Percentiles rank a stretch among this genome's conserved stretches.
Conservation (phyloP, 1,140 invertebrate genomes). For the Eubasilissa regina region DNA sequence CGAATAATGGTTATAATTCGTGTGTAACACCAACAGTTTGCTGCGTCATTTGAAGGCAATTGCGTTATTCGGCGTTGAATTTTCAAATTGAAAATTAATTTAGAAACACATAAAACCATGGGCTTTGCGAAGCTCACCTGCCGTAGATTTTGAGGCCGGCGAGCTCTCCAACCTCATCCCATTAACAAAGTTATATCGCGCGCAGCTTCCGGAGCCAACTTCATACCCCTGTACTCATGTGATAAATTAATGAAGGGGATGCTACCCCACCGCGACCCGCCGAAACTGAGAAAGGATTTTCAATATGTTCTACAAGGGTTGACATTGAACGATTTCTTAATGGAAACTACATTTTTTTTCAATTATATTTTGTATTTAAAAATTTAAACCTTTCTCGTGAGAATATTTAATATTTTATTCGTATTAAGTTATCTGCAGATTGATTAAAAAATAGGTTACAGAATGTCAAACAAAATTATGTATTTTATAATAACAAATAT, state of each 20-base stretch:
- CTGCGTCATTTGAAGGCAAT: conserved; percentile 13
- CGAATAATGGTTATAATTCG: too few species aligned
- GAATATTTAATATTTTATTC: too few species aligned
- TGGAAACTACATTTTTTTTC: background rate
- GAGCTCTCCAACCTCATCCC: conserved; percentile 29
- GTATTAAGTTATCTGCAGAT: too few species aligned
- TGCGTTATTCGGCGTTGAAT: background rate
- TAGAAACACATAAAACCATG: conserved; percentile 14
- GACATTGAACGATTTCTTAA: background rate
- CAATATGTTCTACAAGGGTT: conserved; percentile 12
- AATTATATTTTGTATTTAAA: too few species aligned
- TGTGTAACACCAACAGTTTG: too few species aligned
- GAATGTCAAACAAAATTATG: background rate
- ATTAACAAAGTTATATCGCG: conserved; percentile 55
- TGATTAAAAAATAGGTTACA: too few species aligned
- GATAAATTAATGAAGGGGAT: conserved; percentile 55
- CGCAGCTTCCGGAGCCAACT: conserved; percentile 44
- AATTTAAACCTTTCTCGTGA: too few species aligned
- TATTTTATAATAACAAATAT: too few species aligned
- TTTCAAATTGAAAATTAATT: conserved; percentile 18
- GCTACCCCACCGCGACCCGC: conserved; percentile 3
- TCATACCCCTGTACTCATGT: conserved; percentile 47
- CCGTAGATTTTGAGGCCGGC: conserved; percentile 25
- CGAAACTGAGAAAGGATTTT: conserved; percentile 28
- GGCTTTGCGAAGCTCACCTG: conserved; percentile 27